Conservation (phyloP, 2,113 vertebrate species). For the Corythoichthys haematopterus region DNA sequence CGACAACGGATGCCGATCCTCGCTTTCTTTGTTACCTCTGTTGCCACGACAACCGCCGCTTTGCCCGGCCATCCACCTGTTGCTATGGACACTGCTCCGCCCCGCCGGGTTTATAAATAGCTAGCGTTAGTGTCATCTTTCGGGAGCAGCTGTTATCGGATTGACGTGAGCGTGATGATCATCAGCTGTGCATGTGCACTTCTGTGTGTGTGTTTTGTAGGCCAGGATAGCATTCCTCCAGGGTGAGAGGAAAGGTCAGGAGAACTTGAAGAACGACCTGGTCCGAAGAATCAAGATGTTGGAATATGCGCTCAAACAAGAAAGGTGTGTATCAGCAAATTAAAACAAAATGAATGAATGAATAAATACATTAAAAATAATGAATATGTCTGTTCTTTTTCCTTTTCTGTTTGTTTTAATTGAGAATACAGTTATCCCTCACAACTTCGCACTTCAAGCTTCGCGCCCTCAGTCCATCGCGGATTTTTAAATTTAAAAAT, state of each 20-base stretch:
- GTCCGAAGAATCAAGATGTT: constrained; percentile 99
- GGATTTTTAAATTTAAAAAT: no score
- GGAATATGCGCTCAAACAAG: constrained; percentile 98
- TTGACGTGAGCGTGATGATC: neutral
- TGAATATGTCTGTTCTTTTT: no score
- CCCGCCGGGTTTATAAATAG: constrained; percentile 40
- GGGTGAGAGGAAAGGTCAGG: constrained; percentile 98
- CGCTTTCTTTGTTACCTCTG: neutral
- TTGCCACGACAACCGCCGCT: constrained; percentile 26
- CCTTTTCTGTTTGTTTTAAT: no score
- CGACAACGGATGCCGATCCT: no score
- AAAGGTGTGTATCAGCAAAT: constrained; percentile 72
- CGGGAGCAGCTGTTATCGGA: constrained; percentile 42
- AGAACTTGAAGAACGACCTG: constrained; percentile 99
- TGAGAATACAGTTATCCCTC: no score
- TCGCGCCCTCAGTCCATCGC: no score
- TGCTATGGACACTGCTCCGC: constrained; percentile 38
- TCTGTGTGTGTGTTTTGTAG: constrained; percentile 59
- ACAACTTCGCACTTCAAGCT: no score
- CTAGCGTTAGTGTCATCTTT: constrained; percentile 37
- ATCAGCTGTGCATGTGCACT: neutral
- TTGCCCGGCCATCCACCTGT: constrained; percentile 32
- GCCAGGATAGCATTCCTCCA: constrained; percentile 98
- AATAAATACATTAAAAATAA: no score
- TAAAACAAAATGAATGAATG: no score